Conservation (phyloP, 1,140 invertebrate species). For the Cotesia glomerata region DNA sequence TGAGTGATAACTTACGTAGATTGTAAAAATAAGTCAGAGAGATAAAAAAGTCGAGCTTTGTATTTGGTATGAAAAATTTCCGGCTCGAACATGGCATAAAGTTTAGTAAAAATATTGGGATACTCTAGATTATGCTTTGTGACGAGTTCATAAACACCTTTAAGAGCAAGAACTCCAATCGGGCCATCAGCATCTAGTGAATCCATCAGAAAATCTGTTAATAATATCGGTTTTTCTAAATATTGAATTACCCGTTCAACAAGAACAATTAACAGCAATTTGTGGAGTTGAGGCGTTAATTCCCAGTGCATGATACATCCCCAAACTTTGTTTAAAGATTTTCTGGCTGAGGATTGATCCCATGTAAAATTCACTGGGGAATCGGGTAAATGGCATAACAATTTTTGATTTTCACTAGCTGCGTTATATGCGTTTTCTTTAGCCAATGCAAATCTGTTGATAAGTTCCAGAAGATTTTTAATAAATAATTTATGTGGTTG, state of each 20-base stretch:
- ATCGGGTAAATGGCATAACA: slow-evolving; percentile 48
- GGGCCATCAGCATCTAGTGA: slow-evolving; percentile 86
- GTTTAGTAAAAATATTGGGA: slow-evolving; percentile 91
- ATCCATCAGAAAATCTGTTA: slow-evolving; percentile 93
- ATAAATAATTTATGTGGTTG: slow-evolving; percentile 70
- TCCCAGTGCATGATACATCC: slow-evolving; percentile 73
- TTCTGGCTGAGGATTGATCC: slow-evolving; percentile 52
- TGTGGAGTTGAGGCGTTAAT: slow-evolving; percentile 72
- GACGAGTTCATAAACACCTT: slow-evolving; percentile 90
- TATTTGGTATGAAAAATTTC: slow-evolving; percentile 91
- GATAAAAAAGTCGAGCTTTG: slow-evolving; percentile 83
- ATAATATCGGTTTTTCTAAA: slow-evolving; percentile 79
- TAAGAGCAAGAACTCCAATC: slow-evolving; percentile 87
- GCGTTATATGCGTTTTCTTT: slow-evolving; percentile 58
- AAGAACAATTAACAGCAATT: slow-evolving; percentile 79
- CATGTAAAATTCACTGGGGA: slow-evolving; percentile 48
- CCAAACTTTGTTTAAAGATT: slow-evolving; percentile 73
- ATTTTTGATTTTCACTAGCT: slow-evolving; percentile 38
- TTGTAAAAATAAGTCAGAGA: slow-evolving; percentile 88
- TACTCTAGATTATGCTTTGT: slow-evolving; percentile 93
- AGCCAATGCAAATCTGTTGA: slow-evolving; percentile 68
- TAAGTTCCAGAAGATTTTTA: slow-evolving; percentile 73
- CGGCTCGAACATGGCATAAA: slow-evolving; percentile 91
- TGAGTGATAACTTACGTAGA: slow-evolving; percentile 77
- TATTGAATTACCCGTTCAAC: slow-evolving; percentile 83